phyloP scores from a whole-genome alignment of 1,140 invertebrate species.

The Drosophila parvula region DNA sequence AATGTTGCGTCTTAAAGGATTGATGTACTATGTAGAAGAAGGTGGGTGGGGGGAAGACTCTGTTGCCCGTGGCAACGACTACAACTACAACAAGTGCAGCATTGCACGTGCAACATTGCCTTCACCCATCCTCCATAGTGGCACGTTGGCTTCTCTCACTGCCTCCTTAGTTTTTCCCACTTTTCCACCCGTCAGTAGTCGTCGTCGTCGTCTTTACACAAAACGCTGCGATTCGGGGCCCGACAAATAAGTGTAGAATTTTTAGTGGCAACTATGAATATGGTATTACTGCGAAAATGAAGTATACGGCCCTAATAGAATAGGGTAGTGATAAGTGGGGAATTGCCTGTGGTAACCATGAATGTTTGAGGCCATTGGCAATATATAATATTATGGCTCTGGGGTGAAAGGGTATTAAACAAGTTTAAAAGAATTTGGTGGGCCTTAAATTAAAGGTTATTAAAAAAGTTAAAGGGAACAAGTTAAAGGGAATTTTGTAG shows the following conservation, averaged over 20 bases:
- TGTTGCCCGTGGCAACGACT: conserved; percentile 60
- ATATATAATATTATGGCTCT: conserved; percentile 1
- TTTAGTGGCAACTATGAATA: conserved; percentile 41
- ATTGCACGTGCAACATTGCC: conserved; percentile 57
- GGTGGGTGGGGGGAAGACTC: not conserved
- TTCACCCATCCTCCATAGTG: conserved; percentile 1
- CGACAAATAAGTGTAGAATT: conserved; percentile 20
- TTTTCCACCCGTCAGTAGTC: not conserved
- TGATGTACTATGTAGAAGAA: conserved; percentile 58
- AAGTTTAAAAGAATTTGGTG: too few species aligned
- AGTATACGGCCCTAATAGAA: not conserved
- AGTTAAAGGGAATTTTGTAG: too few species aligned
- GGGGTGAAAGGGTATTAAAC: not conserved
- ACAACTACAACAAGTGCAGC: conserved; percentile 40
- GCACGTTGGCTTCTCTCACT: conserved; percentile 10
- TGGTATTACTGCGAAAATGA: not conserved
- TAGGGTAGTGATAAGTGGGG: conserved; percentile 7
- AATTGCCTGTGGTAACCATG: not conserved
- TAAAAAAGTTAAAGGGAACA: not conserved
- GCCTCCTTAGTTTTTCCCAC: conserved; percentile 16
- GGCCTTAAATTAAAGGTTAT: too few species aligned
- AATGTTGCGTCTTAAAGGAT: conserved; percentile 81
- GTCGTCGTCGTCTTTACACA: not conserved
- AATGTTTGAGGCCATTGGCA: conserved; percentile 4
- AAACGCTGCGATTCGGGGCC: conserved; percentile 4